Conservation (phyloP, 2,113 vertebrate genomes). For the Myotis yumanensis region DNA sequence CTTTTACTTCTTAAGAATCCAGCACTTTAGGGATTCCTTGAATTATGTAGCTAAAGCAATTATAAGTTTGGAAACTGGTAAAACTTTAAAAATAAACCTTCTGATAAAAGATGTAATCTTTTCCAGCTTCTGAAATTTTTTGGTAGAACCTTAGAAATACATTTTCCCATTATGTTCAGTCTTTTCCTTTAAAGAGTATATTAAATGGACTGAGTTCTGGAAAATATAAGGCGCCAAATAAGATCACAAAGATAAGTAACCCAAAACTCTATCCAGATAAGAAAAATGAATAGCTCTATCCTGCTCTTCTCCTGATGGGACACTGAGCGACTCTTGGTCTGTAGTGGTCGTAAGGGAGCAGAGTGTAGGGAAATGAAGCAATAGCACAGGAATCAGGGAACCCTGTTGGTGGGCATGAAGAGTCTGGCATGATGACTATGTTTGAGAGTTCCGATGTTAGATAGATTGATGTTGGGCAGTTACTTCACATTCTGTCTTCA, state of each 20-base stretch:
- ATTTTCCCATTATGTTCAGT: constrained; percentile 3
- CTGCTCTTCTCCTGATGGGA: not conserved
- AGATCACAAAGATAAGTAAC: not conserved
- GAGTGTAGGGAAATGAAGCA: not conserved
- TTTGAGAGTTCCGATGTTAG: not conserved
- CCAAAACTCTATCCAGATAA: not conserved
- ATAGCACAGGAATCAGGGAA: no score
- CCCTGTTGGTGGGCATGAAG: not conserved
- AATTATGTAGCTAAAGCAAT: not conserved
- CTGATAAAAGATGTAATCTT: constrained; percentile 13
- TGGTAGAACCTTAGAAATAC: constrained; percentile 23
- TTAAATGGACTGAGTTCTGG: constrained; percentile 15
- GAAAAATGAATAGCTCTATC: not conserved
- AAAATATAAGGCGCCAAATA: not conserved
- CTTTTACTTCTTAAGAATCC: not conserved
- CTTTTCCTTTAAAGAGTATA: constrained; percentile 27
- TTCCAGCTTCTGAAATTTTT: constrained; percentile 57
- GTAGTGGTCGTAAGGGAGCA: not conserved
- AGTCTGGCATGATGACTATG: not conserved
- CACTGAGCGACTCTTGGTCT: not conserved
- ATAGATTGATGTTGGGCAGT: not conserved
- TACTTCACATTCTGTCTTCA: not conserved
- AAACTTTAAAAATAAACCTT: constrained; percentile 46
- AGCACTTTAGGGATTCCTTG: not conserved
- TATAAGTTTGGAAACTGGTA: constrained; percentile 11